These are phyloP conservation scores for Xerus rutilus DNA, from an alignment of 2,797 vertebrate genomes.

Conservation along the genomic window DNA sequence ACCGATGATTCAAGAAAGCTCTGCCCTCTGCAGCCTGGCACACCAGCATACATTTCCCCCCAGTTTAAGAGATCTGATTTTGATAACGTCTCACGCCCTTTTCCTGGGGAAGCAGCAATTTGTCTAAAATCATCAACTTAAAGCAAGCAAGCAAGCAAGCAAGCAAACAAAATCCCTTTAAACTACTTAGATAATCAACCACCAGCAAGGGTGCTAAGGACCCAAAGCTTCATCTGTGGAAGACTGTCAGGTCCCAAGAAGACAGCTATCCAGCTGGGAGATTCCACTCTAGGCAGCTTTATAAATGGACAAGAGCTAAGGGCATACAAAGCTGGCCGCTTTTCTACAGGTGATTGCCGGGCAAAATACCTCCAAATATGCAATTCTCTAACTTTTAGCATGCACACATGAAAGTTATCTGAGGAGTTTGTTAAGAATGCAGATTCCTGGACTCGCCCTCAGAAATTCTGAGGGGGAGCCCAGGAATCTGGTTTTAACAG, in stretches of 20 bases:
- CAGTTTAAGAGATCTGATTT: background rate
- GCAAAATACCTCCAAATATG: background rate
- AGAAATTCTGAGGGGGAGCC: background rate
- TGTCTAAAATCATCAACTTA: background rate
- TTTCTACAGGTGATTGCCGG: background rate
- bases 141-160: background rate
- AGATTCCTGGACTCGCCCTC: background rate
- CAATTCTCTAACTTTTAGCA: background rate
- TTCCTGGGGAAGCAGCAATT: background rate
- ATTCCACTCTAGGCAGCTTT: background rate
- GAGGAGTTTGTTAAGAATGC: fast-evolving
- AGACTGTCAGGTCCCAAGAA: background rate
- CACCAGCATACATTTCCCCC: background rate
- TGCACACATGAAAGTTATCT: fast-evolving
- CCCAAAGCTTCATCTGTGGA: background rate
- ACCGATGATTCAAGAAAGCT: too few relatives aligned
- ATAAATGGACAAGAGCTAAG: background rate
- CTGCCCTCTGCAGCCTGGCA: background rate
- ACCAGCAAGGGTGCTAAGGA: background rate
- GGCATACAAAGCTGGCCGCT: background rate
- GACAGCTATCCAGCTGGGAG: background rate
- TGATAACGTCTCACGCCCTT: background rate
- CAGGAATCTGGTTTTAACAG: background rate
- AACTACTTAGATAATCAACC: background rate
- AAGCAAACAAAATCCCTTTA: background rate